phyloP scores from a whole-genome alignment of 2,888 invertebrate genomes.

The Dicyrtoma fusca region DNA sequence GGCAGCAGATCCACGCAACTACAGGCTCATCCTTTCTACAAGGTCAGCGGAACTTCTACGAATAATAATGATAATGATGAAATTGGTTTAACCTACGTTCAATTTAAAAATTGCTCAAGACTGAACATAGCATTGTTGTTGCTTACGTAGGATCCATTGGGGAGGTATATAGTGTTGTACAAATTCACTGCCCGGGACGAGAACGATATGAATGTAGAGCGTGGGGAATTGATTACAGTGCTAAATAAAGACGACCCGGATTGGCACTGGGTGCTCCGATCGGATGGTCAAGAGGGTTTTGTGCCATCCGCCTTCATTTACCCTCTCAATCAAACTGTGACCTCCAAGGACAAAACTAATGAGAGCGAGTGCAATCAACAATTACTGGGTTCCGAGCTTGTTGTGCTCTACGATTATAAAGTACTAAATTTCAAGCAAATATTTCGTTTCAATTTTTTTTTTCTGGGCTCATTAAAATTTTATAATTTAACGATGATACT shows the following conservation, averaged over 20 bases:
- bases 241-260: slow-evolving; percentile 89
- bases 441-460: background rate
- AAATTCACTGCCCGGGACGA: slow-evolving; percentile 91
- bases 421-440: slow-evolving; percentile 59
- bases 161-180: slow-evolving; percentile 80
- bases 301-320: slow-evolving; percentile 94
- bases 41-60: slow-evolving; percentile 60
- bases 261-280: slow-evolving; percentile 95
- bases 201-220: slow-evolving; percentile 89
- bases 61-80: background rate
- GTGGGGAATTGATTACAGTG: slow-evolving; percentile 95
- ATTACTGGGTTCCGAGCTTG: slow-evolving; percentile 77
- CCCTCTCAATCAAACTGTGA: slow-evolving; percentile 62
- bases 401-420: slow-evolving; percentile 94
- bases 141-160: slow-evolving; percentile 48
- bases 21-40: slow-evolving; percentile 64
- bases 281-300: slow-evolving; percentile 92
- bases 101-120: no score
- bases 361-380: slow-evolving; percentile 36
- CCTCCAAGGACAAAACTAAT: slow-evolving; percentile 34
- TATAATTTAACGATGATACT: no score
- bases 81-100: background rate
- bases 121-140: background rate
- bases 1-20: slow-evolving; percentile 32
- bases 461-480: background rate